phyloP scores from a whole-genome alignment of 2,113 vertebrate species.

The Pteruthius melanotis region DNA sequence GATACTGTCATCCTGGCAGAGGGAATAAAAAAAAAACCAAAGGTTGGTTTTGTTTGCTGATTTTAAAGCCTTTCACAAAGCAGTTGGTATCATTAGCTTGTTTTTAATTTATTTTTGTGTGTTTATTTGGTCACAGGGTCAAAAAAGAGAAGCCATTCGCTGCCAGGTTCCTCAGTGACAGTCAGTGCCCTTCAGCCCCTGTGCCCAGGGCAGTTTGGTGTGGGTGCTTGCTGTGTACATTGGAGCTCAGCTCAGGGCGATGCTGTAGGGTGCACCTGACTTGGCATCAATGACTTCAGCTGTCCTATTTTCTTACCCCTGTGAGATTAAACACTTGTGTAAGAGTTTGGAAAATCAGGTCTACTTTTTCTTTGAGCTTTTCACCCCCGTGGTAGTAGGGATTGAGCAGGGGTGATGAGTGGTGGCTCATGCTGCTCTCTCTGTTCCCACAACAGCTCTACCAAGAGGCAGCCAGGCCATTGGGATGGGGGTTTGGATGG shows the following conservation, averaged over 20 bases:
- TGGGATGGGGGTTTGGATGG: background rate
- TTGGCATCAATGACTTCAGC: background rate
- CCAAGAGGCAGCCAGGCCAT: rapidly evolving
- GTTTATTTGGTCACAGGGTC: background rate
- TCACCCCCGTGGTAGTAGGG: background rate
- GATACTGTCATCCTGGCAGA: background rate
- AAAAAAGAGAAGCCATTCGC: background rate
- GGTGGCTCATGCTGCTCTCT: background rate
- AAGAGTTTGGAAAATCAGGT: background rate
- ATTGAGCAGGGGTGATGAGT: background rate
- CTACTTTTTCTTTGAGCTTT: background rate
- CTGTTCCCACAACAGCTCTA: background rate
- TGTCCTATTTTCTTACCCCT: background rate
- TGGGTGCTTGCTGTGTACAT: background rate
- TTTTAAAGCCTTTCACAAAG: background rate
- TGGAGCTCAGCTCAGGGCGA: background rate
- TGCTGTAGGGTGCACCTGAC: background rate
- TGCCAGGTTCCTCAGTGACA: background rate
- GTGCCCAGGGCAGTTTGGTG: background rate
- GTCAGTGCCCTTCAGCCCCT: background rate
- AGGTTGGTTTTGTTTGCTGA: background rate
- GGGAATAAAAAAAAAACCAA: no score
- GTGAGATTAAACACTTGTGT: background rate
- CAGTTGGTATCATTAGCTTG: background rate
- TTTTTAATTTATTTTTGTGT: background rate